Evolutionary conservation across 1,140 invertebrate species (phyloP), one percentile per base, ranked within the genome.

Genomic region (Samia ricini): DNA sequence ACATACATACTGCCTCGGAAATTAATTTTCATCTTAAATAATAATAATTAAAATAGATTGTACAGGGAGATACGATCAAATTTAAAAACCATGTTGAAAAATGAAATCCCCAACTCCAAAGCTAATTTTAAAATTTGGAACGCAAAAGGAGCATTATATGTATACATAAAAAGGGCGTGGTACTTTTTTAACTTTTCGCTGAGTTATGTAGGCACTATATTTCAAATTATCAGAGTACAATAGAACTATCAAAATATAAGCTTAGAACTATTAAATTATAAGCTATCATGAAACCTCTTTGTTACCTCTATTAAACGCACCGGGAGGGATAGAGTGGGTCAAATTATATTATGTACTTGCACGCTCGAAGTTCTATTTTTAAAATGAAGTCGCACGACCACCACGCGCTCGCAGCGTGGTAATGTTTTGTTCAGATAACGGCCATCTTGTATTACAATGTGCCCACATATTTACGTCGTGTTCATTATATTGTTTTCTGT

Each of bases 351-450:
- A 80, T n/a, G n/a, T n/a, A n/a, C 80, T 61, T 64, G 74, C 68
- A 57, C 80, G 76, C 82, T 71, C 74, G 64, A 71, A 56, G 69
- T 84, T 81, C 83, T 88, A 88, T 88, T 83, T 86, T 79, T 83
- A 83, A 71, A 71, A 57, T 52, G 70, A 61, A 66, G 72, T 69
- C 68, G 77, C 60, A 66, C 69, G 72, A 64, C 69, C 56, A 68
- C 73, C 83, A 88, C 85, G 85, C 85, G 83, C 69, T 50, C n/a
- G 15, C 69, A 81, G 75, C 85, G 82, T 88, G 85, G 71, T 74
- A 66, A 76, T 88, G 85, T 88, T 86, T 86, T 88, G 83, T 74
- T 83, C 74, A 72, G 76, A 82, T 74, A 77, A 64, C 62, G 49
- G 71, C 72, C 75, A 72, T 76, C 50, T 74, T 75, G 74, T 72